Conservation (phyloP, 2,888 invertebrate genomes). For the Linyphia triangularis region DNA sequence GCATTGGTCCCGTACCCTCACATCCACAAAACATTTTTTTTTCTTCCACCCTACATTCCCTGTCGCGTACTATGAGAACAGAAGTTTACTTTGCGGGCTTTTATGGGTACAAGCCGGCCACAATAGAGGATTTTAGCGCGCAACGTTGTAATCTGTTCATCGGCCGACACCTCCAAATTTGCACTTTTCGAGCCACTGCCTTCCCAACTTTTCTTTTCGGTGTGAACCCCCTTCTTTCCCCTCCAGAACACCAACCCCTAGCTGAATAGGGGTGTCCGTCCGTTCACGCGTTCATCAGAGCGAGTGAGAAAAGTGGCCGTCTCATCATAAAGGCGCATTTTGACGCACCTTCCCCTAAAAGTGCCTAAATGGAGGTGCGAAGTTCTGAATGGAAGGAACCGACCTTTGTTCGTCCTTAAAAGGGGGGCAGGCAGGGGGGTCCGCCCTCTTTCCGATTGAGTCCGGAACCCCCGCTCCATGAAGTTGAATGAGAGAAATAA, state of each 20-base stretch:
- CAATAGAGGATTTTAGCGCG: conserved; percentile 65
- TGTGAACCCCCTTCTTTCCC: background rate
- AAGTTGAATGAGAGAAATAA: conserved; percentile 57
- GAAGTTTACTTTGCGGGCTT: conserved; percentile 72
- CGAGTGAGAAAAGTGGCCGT: conserved; percentile 67
- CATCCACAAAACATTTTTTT: background rate
- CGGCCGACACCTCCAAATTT: conserved; percentile 70
- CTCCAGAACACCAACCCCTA: background rate
- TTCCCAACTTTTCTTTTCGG: conserved; percentile 33
- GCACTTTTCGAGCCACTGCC: conserved; percentile 57
- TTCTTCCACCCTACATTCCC: conserved; percentile 16
- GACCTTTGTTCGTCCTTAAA: background rate
- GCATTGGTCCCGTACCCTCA: too few relatives aligned
- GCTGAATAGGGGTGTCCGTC: conserved; percentile 3
- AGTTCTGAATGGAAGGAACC: conserved; percentile 36
- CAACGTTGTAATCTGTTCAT: conserved; percentile 61
- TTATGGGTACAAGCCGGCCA: conserved; percentile 50
- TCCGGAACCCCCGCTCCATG: conserved; percentile 46
- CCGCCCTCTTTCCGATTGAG: conserved; percentile 46
- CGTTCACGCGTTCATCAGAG: conserved; percentile 33
- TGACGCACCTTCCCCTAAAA: conserved; percentile 64
- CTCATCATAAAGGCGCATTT: conserved; percentile 66
- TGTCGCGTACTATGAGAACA: conserved; percentile 48
- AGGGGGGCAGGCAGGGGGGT: background rate
- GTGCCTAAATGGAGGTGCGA: conserved; percentile 70